Base-by-base conservation (phyloP, 2,113 vertebrate genomes). In the Paramormyrops kingsleyae region DNA sequence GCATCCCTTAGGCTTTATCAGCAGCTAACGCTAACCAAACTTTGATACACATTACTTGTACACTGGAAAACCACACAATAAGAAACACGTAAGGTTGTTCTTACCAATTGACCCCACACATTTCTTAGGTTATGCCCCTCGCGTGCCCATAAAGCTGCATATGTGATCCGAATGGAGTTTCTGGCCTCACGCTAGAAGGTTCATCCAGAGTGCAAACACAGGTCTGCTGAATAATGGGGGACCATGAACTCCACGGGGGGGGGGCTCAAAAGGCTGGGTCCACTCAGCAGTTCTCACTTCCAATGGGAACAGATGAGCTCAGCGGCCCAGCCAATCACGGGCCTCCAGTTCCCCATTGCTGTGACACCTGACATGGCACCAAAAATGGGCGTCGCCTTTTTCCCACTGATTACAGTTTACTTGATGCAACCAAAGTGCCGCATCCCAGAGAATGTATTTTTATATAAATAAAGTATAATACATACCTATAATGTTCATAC, bases 81-180 rank as follows among this genome's bases (percentile, higher is more conserved):
- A 77, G 88, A 87, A 92, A 90, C 91, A 93, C 91, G 83, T 39
- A 92, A 89, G 93, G 59, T 90, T 90, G 88, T 92, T 89, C 96
- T 96, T 96, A 97, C 96, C 96, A 97, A 90, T 95, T 97, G 94
- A 96, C 95, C 93, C 96, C 96, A 92, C 96, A 97, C 96, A 96
- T 96, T 95, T 96, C 95, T 96, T 94, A 96, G 93, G 92, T 95
- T 95, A 92, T 96, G 94, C 93, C 95, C 94, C 93, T 92, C 88
- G 90, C 91, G 92, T 93, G 92, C 93, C 92, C 91, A 94, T 93
- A 92, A 91, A 94, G 94, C 91, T 92, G 91, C 95, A 95, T 95
- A 95, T 95, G 95, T 94, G 93, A 94, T 94, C 92, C 91, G 31
- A 88, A 92, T 90, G 91, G 92, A 91, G 83, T 86, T 92, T 93